These are phyloP conservation scores for Epicampocera succincta DNA, from an alignment of 2,888 invertebrate genomes.

Conservation along the genomic window DNA sequence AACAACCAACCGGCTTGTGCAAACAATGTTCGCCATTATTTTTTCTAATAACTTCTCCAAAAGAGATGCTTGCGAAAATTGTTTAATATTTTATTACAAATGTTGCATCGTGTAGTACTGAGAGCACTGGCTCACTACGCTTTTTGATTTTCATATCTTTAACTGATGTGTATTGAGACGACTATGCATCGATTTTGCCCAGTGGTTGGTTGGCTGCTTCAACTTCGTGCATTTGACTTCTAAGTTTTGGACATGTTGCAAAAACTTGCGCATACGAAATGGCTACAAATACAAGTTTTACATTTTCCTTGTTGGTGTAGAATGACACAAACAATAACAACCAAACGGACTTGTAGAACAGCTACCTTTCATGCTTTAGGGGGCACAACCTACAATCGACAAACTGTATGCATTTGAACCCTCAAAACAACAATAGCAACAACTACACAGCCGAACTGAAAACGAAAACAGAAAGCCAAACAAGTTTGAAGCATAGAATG, in stretches of 20 bases:
- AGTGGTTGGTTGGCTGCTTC: conserved; percentile 39
- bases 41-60: too few species aligned
- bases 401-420: conserved; percentile 76
- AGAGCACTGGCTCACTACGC: too few species aligned
- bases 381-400: conserved; percentile 79
- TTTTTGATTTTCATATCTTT: too few species aligned
- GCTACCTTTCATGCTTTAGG: conserved; percentile 76
- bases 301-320: conserved; percentile 62
- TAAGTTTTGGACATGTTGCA: conserved; percentile 46
- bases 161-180: not conserved
- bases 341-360: conserved; percentile 71
- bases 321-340: conserved; percentile 66
- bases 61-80: too few species aligned
- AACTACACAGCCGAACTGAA: conserved; percentile 1
- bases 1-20: too few species aligned
- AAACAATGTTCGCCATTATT: too few species aligned
- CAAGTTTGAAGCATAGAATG: conserved; percentile 29
- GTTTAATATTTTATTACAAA: too few species aligned
- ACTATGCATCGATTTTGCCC: conserved; percentile 72
- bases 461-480: conserved; percentile 24
- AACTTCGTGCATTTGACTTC: conserved; percentile 13
- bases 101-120: too few species aligned
- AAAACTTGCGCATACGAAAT: conserved; percentile 70
- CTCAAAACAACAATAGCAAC: conserved; percentile 33
- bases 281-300: conserved; percentile 22